Base-by-base conservation (phyloP, 2,797 vertebrate species). In the Morus bassanus region DNA sequence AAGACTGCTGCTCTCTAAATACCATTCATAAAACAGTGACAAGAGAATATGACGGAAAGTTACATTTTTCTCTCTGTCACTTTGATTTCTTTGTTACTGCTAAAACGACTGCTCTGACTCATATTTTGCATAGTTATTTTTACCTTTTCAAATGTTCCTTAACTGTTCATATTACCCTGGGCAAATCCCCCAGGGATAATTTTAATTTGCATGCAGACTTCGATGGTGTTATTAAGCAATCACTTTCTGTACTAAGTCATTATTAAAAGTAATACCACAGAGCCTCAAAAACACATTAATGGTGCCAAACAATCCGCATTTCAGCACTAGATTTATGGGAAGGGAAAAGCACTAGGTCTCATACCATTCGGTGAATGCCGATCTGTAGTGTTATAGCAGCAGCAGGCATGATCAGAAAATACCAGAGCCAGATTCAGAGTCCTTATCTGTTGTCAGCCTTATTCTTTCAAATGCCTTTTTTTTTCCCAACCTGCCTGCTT, bases 71-170 rank as follows among this genome's bases (percentile, higher is more conserved):
- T 95, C 86, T 95, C 93, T 98, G 94, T 97, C 92, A 93, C 88
- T 97, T 97, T 95, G 85, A 97, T 86, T 97, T 96, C 92, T 96
- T 97, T 93, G 88, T 93, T 92, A 82, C 93, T 92, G 89, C 63
- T 96, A 85, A 95, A 97, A 93, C 13, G 96, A 97, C 93, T 96
- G 74, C 83, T 97, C 96, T 93, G 93, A 96, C 93, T 97, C 96
- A 96, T 95, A 94, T 97, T 96, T 97, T 91, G 95, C 89, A 91
- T 95, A 94, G 93, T 95, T 97, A 96, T 97, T 97, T 97, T 97
- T 97, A 97, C 95, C 86, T 92, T 96, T 91, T 60, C 84, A 96
- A 91, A 94, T 87, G 91, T 91, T 96, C 94, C 88, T 95, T 95
- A 97, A 95, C 97, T 89, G 72, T 97, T 97, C 93, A 48, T 94